Evolutionary conservation across 2,888 invertebrate genomes (phyloP).

Genomic region (Bombyx huttoni): DNA sequence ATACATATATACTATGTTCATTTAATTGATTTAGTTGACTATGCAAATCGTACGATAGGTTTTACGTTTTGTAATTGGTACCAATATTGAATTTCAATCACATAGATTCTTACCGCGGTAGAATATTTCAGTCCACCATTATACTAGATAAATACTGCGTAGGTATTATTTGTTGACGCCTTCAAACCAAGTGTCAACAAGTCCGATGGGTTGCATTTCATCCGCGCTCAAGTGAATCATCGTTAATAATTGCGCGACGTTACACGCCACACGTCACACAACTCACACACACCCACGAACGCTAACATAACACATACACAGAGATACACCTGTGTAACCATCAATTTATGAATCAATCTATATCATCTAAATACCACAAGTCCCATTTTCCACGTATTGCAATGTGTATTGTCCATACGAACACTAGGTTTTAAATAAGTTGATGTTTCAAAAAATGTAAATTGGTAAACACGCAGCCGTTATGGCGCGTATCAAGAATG

Average conservation of each 20-base stretch:
- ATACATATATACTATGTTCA: no score
- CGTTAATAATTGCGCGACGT: constrained; percentile 70
- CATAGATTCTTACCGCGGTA: constrained; percentile 42
- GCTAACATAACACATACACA: constrained; percentile 14
- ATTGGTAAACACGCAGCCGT: neutral
- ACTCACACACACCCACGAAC: constrained; percentile 23
- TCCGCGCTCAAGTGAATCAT: constrained; percentile 71
- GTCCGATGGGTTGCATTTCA: constrained; percentile 69
- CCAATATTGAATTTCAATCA: neutral
- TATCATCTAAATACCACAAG: neutral
- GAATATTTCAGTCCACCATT: constrained; percentile 61
- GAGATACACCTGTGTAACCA: neutral
- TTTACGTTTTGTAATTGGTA: neutral
- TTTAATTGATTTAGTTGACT: no score
- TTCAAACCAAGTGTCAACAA: constrained; percentile 67
- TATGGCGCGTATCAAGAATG: constrained; percentile 31
- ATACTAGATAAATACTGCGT: constrained; percentile 35
- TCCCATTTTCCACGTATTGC: neutral
- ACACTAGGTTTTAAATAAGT: neutral
- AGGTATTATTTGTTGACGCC: constrained; percentile 66
- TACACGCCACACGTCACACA: constrained; percentile 59
- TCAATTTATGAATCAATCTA: neutral
- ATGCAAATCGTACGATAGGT: no score
- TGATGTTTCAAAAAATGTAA: neutral
- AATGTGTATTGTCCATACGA: neutral